Base-by-base conservation (phyloP, 2,113 vertebrate genomes). In the Oriolus oriolus region DNA sequence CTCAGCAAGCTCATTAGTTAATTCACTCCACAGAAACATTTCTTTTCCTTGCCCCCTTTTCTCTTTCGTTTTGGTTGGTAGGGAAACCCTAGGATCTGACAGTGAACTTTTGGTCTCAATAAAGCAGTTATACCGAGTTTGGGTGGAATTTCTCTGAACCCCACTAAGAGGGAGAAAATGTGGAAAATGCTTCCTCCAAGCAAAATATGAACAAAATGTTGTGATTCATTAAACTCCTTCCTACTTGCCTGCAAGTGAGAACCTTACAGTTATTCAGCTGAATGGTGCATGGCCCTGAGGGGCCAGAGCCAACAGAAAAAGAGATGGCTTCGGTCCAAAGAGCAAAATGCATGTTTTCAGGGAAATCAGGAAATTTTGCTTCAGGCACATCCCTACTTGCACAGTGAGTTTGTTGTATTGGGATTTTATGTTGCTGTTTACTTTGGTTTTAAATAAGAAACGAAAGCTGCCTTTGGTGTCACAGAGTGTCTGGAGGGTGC, bases 321-420 rank as follows among this genome's bases (percentile, higher is more conserved):
- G 83, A 77, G 54, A 20, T 97, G 96, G 96, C 96, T 68, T 80
- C 44, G 60, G 74, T 96, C 97, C 97, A 98, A 97, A 93, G 76
- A 82, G 89, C 92, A 95, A 95, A 97, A 95, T 23, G 81, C 82
- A 35, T 87, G 77, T 97, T 97, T 97, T 97, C 90, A 94, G 92
- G 95, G 97, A 97, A 97, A 97, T 95, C 52, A 54, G 94, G 93
- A 95, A 95, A 95, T 89, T 89, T 92, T 93, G 90, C 96, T 96
- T 10, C 37, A 97, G 95, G 96, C 96, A 91, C 75, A 92, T 93
- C 94, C 56, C 85, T 74, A 0, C 80, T 78, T 61, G 59, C 75
- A 96, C 91, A 95, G 60, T 63, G 88, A 96, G 65, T 93, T 96
- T 95, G 94, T 98, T 97, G 94, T 85, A 77, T 42, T 14, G 13